Evolutionary conservation across 2,113 vertebrate species (phyloP).

Genomic region (Thymallus thymallus): DNA sequence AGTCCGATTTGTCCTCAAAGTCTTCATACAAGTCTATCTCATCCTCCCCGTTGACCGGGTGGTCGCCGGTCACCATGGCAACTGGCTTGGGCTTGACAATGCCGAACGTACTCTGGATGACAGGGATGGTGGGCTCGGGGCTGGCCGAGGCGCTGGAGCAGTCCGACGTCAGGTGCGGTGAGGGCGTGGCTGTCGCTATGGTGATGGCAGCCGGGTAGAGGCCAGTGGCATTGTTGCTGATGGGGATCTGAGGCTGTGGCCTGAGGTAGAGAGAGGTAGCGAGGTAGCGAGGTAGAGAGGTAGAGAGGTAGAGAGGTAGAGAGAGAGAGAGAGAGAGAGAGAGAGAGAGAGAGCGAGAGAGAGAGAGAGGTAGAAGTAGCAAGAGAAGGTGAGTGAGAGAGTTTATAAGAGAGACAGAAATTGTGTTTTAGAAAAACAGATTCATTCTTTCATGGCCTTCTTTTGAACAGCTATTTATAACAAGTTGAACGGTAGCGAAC

Average conservation of each 20-base stretch:
- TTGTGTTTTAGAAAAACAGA: background rate
- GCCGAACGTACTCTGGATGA: constrained; percentile 94
- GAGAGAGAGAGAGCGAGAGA: background rate
- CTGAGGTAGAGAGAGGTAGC: constrained; percentile 75
- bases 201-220: constrained; percentile 93
- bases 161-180: constrained; percentile 96
- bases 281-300: background rate
- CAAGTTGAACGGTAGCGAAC: background rate
- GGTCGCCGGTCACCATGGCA: constrained; percentile 80
- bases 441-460: constrained; percentile 10
- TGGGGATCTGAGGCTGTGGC: constrained; percentile 92
- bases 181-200: constrained; percentile 87
- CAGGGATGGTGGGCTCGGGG: constrained; percentile 91
- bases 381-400: background rate
- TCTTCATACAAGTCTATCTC: constrained; percentile 99
- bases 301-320: constrained; percentile 45
- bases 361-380: background rate
- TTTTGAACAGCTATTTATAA: constrained; percentile 24
- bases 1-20: constrained; percentile 99
- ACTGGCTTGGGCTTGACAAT: constrained; percentile 84
- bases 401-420: background rate
- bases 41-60: constrained; percentile 85
- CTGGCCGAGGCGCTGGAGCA: constrained; percentile 97
- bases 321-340: background rate
- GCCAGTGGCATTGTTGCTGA: constrained; percentile 79